Base-by-base conservation (phyloP, 2,888 invertebrate genomes). In the Parnassius mnemosyne region DNA sequence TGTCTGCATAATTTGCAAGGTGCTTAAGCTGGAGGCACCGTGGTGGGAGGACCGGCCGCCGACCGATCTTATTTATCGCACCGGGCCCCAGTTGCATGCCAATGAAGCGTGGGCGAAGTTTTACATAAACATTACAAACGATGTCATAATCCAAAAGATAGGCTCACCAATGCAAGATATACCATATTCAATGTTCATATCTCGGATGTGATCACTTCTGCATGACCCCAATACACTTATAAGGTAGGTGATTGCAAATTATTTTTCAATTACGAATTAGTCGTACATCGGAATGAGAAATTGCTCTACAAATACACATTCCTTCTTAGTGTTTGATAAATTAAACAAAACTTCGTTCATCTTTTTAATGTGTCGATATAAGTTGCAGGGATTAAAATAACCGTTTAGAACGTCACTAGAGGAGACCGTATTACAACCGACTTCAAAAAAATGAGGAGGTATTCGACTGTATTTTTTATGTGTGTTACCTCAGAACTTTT, bases 61-160 rank as follows among this genome's bases (percentile, higher is more conserved):
- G 54, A 63, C 73, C 71, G 74, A 73, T 75, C 77, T 79, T 78
- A 81, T 84, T 84, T 82, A 84, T 81, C 79, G 71, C 69, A 55
- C 43, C 16, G 67, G 71, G 80, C 75, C 81, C 79, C 74, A 81
- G 80, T 78, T 84, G 81, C 86, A 86, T 85, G 78, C 76, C 80
- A 82, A 86, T 84, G 78, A 80, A 62, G 80, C 81, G 89, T 87
- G 80, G 88, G 89, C 77, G 79, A 68, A 68, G 66, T 74, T 82
- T 78, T 80, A 84, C 85, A 83, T 83, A 79, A 81, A 83, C 81
- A 83, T 82, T 79, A 80, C 80, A 69, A 71, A 70, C 71, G 72
- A 77, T 83, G 81, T 81, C 83, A 80, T 83, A 82, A 83, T 78
- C 73, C 72, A 20, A 44, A 57, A 54, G 34, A 47, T 47, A 59